Base-by-base conservation (phyloP, 2,797 vertebrate species). In the Adrianichthys oophorus region DNA sequence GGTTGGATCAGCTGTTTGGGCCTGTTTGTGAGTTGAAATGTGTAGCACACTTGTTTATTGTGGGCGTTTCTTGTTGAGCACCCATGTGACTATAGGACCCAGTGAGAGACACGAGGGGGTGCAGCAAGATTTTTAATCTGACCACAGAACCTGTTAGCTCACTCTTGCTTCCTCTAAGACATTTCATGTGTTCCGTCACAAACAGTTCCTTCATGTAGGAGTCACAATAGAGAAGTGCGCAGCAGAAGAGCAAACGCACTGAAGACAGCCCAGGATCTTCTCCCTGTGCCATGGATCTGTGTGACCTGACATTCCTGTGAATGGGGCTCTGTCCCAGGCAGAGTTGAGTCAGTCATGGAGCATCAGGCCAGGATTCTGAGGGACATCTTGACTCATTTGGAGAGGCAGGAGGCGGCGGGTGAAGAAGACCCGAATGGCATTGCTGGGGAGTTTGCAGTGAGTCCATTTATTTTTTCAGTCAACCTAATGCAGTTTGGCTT, bases 291-390 rank as follows among this genome's bases (percentile, higher is more conserved):
- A 41, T 52, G 61, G 78, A 80, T 68, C 65, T 63, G 19, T 24
- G 68, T 55, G 73, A 76, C 72, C 74, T 85, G 84, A 82, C 73
- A 89, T 88, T 87, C 76, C 77, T 64, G 69, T 78, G 68, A 80
- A 61, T 72, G 66, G 65, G 74, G 72, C 21, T 62, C 56, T n/a
- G 32, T 70, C 57, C 17, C 61, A 70, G 70, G 69, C 57, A 69
- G 68, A 52, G 59, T 47, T 61, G 49, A 77, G 48, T 59, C 62
- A 79, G 79, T 59, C 64, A 92, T 91, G 91, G 95, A 97, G 90
- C 90, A 93, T 74, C 95, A 96, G 61, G 89, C 83, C 77, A 70
- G 78, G 67, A 88, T 93, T 80, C 87, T 99, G 83, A 94, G 78
- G 60, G 81, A 71, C 55, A 86, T 95, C 66, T 83, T 97, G 84